A percentile compares a stretch with the other conserved stretches of the same genome.
Evolutionary conservation across 1,140 invertebrate species (phyloP).

Genomic region (Oryzaephilus surinamensis): DNA sequence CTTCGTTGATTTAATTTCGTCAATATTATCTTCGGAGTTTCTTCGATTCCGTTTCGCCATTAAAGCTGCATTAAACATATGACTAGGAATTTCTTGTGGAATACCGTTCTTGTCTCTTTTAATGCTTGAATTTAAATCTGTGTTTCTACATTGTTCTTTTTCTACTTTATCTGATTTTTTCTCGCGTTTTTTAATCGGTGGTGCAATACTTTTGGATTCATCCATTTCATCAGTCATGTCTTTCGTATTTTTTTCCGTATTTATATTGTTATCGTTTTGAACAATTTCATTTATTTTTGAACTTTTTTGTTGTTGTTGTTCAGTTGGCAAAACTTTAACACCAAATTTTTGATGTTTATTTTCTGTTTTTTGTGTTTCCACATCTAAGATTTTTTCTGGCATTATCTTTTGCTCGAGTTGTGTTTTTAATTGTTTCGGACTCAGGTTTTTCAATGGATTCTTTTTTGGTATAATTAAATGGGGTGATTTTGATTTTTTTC

Average conservation of each 20-base stretch:
- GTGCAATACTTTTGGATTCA: conserved; percentile 19
- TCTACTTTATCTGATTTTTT: conserved; percentile 35
- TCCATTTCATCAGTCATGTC: conserved; percentile 42
- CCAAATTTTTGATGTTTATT: conserved; percentile 54
- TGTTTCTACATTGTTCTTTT: conserved; percentile 21
- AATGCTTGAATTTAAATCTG: conserved; percentile 42
- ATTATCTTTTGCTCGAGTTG: conserved; percentile 34
- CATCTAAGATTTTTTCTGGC: conserved; percentile 38
- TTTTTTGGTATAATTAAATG: conserved; percentile 14
- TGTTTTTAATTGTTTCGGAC: conserved; percentile 34
- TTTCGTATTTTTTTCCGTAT: conserved; percentile 33
- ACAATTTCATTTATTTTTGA: conserved; percentile 29
- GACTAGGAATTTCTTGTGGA: conserved; percentile 52
- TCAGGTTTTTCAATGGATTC: conserved; percentile 11
- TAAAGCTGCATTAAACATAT: conserved; percentile 58
- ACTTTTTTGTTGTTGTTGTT: conserved; percentile 42
- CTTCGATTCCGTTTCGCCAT: conserved; percentile 56
- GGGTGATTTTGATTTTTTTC: conserved; percentile 27
- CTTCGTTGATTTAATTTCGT: conserved; percentile 42
- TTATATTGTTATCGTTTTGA: conserved; percentile 32
- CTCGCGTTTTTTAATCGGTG: conserved; percentile 26
- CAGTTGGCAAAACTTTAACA: conserved; percentile 50
- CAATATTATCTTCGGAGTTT: conserved; percentile 33
- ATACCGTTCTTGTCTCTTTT: conserved; percentile 47
- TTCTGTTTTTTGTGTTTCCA: conserved; percentile 40